Evolutionary conservation across 30 jellyfish, hydroid and myxozoan genomes (phyloP).

Genomic region (Hydractinia symbiolongicarpus): DNA sequence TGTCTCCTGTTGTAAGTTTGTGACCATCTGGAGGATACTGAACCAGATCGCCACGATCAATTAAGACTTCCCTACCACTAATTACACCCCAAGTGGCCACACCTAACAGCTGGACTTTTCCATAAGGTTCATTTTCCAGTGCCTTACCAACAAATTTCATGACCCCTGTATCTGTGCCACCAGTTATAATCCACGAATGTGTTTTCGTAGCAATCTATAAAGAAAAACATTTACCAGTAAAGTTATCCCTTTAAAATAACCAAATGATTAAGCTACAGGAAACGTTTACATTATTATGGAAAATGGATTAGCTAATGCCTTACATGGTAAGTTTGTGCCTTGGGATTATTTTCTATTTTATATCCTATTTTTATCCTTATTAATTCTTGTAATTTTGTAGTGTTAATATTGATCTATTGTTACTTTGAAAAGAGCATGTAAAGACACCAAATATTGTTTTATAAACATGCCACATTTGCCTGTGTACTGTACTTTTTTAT

Average conservation of each 20-base stretch:
- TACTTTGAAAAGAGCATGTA: too few species aligned
- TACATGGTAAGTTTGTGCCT: too few species aligned
- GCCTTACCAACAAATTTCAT: neutral
- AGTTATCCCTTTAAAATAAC: neutral
- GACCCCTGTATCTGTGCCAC: constrained; percentile 5
- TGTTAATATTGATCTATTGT: too few species aligned
- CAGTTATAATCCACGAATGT: neutral
- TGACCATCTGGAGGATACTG: neutral
- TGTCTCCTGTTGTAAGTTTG: neutral
- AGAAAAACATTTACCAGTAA: neutral
- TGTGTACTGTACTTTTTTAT: too few species aligned
- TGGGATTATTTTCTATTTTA: too few species aligned
- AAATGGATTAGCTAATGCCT: too few species aligned
- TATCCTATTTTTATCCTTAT: too few species aligned
- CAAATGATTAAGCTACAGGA: too few species aligned
- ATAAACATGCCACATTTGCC: too few species aligned
- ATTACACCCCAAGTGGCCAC: constrained; percentile 13
- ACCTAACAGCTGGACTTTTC: neutral
- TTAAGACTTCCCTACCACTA: neutral
- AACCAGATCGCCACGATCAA: neutral
- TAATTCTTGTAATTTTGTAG: too few species aligned
- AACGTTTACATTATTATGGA: too few species aligned
- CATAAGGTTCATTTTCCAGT: constrained; percentile 6
- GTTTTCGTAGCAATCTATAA: neutral
- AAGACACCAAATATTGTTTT: too few species aligned